A percentile compares a stretch with the other conserved stretches of the same genome.
Conservation (phyloP, 2,888 invertebrate species). For the Sussaba pulchella region DNA sequence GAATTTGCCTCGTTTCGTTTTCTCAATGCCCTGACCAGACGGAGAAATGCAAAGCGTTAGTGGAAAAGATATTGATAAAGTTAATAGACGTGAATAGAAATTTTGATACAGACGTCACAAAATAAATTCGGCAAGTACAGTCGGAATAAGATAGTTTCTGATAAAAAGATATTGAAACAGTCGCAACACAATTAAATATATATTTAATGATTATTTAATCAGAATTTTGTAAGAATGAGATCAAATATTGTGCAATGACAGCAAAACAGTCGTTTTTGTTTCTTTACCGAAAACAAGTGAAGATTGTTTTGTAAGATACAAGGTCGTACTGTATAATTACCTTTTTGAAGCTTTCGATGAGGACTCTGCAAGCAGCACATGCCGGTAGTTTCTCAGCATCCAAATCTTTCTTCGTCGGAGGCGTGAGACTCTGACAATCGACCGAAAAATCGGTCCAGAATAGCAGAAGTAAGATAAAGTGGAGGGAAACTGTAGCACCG, state of each 20-base stretch:
- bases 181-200: no score
- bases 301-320: conserved; percentile 13
- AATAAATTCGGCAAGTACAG: no score
- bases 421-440: conserved; percentile 54
- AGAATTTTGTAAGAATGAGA: no score
- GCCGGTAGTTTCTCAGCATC: conserved; percentile 88
- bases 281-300: background rate
- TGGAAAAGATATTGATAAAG: background rate
- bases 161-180: no score
- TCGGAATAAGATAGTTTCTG: no score
- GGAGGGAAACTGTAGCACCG: conserved; percentile 48
- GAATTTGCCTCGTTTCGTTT: conserved; percentile 94
- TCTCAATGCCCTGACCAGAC: conserved; percentile 92
- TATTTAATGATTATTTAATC: no score
- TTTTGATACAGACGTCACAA: no score
- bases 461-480: conserved; percentile 42
- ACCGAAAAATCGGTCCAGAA: conserved; percentile 36
- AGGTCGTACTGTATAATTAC: conserved; percentile 75
- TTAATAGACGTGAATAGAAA: background rate
- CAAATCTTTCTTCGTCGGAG: conserved; percentile 76
- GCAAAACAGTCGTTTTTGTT: no score
- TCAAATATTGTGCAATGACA: no score
- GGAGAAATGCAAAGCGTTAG: no score
- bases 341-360: conserved; percentile 91
- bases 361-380: conserved; percentile 91